A percentile compares a stretch with the other conserved stretches of the same genome.
Evolutionary conservation across 2,888 invertebrate species (phyloP).

Genomic region (Synergus itoensis): DNA sequence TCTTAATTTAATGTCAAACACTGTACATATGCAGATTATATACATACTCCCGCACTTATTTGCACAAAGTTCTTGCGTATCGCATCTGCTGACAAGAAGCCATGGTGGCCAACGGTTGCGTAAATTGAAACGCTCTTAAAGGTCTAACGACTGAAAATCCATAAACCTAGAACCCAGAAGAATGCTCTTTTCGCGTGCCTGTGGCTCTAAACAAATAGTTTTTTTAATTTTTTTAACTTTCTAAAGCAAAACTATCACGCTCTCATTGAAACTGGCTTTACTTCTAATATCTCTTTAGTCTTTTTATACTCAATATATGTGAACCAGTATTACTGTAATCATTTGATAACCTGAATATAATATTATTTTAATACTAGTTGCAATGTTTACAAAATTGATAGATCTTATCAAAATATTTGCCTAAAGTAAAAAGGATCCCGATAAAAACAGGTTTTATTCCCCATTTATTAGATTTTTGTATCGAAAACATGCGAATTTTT

Average conservation of each 20-base stretch:
- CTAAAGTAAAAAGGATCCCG: too few species aligned
- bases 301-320: not conserved
- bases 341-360: not conserved
- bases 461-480: too few species aligned
- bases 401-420: too few species aligned
- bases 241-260: not conserved
- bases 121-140: slow-evolving; percentile 38
- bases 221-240: not conserved
- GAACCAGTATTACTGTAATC: not conserved
- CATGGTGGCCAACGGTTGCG: slow-evolving; percentile 21
- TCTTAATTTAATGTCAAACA: not conserved
- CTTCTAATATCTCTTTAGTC: not conserved
- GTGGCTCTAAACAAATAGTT: not conserved
- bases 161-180: slow-evolving; percentile 13
- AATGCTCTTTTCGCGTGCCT: slow-evolving; percentile 3
- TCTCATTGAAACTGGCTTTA: not conserved
- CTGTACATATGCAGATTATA: slow-evolving; percentile 14
- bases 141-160: slow-evolving; percentile 37
- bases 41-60: not conserved
- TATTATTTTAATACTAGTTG: not conserved
- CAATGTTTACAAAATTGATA: too few species aligned
- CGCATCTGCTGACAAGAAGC: slow-evolving; percentile 31
- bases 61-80: slow-evolving; percentile 21
- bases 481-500: not conserved
- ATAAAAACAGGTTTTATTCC: too few species aligned